phyloP scores from a whole-genome alignment of 2,888 invertebrate species.

The Mythimna albipuncta region DNA sequence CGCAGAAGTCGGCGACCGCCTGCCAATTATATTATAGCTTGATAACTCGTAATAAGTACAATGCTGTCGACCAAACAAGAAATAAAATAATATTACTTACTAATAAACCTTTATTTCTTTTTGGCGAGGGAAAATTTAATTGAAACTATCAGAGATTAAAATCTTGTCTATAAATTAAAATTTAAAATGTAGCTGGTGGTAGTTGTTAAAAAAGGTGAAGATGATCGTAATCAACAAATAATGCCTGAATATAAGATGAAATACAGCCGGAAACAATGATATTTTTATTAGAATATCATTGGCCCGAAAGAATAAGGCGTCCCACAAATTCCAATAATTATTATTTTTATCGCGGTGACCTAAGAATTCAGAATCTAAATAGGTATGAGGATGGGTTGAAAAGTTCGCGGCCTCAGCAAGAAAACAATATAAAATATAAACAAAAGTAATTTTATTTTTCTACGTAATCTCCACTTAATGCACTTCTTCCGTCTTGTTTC shows the following conservation, averaged over 20 bases:
- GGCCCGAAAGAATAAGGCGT: background rate
- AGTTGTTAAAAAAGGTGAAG: background rate
- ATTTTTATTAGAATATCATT: too few species aligned
- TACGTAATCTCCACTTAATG: too few species aligned
- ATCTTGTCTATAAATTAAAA: background rate
- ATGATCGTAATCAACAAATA: slow-evolving; percentile 2
- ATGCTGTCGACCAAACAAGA: background rate
- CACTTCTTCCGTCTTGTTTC: too few species aligned
- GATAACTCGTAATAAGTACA: too few species aligned
- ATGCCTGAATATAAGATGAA: background rate
- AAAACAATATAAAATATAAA: too few species aligned
- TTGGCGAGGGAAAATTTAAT: background rate
- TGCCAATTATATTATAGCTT: too few species aligned
- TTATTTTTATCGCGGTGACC: background rate
- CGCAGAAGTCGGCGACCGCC: too few species aligned
- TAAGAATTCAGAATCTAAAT: background rate
- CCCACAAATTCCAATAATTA: background rate
- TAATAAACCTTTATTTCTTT: background rate
- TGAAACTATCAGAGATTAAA: too few species aligned
- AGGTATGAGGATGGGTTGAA: too few species aligned
- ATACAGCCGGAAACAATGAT: background rate
- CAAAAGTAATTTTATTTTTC: too few species aligned
- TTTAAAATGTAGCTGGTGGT: background rate
- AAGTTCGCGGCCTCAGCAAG: too few species aligned
- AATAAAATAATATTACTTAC: background rate